These are phyloP conservation scores for Hipparchia sbordonii DNA, from an alignment of 2,888 invertebrate species.

Conservation along the genomic window DNA sequence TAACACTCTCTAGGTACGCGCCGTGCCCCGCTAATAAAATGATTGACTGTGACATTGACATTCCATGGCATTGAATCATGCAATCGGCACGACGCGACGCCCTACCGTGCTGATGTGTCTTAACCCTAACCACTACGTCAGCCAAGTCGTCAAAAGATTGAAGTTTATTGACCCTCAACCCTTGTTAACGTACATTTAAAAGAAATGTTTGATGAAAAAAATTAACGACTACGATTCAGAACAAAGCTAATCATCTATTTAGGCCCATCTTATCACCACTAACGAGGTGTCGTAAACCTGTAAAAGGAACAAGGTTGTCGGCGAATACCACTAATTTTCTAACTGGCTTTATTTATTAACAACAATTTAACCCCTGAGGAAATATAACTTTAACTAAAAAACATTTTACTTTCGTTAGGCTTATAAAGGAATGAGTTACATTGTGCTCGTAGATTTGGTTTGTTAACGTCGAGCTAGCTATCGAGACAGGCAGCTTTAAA, in stretches of 20 bases:
- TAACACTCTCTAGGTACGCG: too few relatives aligned
- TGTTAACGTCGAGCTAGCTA: not conserved
- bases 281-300: conserved; percentile 75
- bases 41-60: too few relatives aligned
- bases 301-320: conserved; percentile 70
- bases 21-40: too few relatives aligned
- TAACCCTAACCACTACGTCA: not conserved
- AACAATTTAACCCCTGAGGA: conserved; percentile 28
- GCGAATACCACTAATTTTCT: conserved; percentile 62
- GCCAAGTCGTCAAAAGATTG: not conserved
- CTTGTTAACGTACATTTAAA: conserved; percentile 20
- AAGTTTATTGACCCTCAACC: conserved; percentile 11
- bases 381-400: conserved; percentile 52
- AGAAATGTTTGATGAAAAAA: conserved; percentile 38
- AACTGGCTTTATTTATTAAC: conserved; percentile 68
- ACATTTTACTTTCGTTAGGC: conserved; percentile 22
- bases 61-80: too few relatives aligned
- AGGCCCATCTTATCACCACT: conserved; percentile 67
- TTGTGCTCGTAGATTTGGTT: conserved; percentile 16
- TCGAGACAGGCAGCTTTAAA: not conserved
- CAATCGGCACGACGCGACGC: too few relatives aligned
- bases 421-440: conserved; percentile 18
- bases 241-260: conserved; percentile 81
- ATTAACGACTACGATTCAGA: conserved; percentile 46
- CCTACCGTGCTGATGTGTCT: too few relatives aligned